Base-by-base conservation (phyloP, 2,797 vertebrate genomes). In the Myotis planiceps region DNA sequence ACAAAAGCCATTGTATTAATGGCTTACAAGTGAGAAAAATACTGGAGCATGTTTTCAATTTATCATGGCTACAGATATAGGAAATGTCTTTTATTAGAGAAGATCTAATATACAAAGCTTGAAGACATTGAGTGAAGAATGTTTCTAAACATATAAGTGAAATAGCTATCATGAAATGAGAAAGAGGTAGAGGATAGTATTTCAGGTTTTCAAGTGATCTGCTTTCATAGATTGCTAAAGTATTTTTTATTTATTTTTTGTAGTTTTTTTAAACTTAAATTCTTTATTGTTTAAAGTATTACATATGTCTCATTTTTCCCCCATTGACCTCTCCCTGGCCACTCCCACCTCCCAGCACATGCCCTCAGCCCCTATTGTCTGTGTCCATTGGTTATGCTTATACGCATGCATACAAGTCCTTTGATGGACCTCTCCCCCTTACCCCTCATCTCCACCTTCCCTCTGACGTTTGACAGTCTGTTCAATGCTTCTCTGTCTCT, bases 81-180 rank as follows among this genome's bases (percentile, higher is more conserved):
- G 16, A 90, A 92, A 95, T 92, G 25, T 45, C 16, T 82, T 63
- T 55, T 66, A 49, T 32, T 94, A 15, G 34, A 92, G 18, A 79
- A 55, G 6, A 81, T 27, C 9, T 66, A 2, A 3, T 60, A 53
- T 27, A 82, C 55, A 66, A 58, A 18, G 8, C 9, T 72, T 81
- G 21, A 84, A 76, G 29, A 68, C 9, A 39, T 75, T 87, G 21
- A 18, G 27, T 65, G 21, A 53, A 71, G 6, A 72, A 65, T 27
- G 25, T 66, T 66, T 55, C 49, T 47, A 39, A 55, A 39, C 34
- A 3, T 9, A 39, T 69, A 86, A 27, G 5, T 78, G 37, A 79
- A 87, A 72, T 23, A 3, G 42, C 55, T 25, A 65, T 29, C 32
- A 90, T 37, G 2, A 85, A 85, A 51, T 79, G 49, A 85, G 39